Percentiles rank a stretch among this genome's conserved stretches.
phyloP scores from a whole-genome alignment of 2,797 vertebrate genomes.

The Halcyon chelicuti region DNA sequence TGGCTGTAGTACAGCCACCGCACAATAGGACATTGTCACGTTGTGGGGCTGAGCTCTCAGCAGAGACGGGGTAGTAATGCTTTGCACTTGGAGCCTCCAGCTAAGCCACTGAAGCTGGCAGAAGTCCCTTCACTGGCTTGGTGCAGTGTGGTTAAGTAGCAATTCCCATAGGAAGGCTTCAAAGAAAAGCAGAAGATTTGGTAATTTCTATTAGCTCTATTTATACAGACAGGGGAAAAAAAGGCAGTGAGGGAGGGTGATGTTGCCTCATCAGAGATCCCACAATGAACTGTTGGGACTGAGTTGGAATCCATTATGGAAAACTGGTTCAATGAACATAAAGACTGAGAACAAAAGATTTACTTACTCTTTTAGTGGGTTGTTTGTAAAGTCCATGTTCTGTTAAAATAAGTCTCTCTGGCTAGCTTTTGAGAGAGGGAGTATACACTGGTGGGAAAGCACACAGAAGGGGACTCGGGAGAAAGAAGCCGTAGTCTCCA shows the following conservation, averaged over 20 bases:
- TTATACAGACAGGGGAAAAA: background rate
- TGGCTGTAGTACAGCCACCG: background rate
- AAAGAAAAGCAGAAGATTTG: background rate
- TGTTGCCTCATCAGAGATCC: background rate
- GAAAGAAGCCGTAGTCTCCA: background rate
- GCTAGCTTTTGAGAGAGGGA: background rate
- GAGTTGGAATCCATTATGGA: background rate
- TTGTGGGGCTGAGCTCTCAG: accelerated
- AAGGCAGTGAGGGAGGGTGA: background rate
- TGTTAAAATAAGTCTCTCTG: background rate
- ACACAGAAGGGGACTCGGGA: background rate
- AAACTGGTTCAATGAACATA: constrained; percentile 1
- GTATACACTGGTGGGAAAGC: background rate
- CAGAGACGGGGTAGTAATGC: background rate
- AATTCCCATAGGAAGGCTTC: background rate
- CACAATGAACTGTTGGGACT: background rate
- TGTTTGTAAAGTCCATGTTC: constrained; percentile 2
- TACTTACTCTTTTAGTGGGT: background rate
- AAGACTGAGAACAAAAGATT: constrained; percentile 13
- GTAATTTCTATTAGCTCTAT: background rate
- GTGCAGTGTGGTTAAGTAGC: background rate
- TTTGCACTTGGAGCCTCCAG: constrained; percentile 20
- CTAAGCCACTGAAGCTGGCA: background rate
- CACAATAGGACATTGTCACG: background rate
- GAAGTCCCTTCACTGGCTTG: background rate